Conservation (phyloP, 2,113 vertebrate species). For the Saccopteryx leptura region DNA sequence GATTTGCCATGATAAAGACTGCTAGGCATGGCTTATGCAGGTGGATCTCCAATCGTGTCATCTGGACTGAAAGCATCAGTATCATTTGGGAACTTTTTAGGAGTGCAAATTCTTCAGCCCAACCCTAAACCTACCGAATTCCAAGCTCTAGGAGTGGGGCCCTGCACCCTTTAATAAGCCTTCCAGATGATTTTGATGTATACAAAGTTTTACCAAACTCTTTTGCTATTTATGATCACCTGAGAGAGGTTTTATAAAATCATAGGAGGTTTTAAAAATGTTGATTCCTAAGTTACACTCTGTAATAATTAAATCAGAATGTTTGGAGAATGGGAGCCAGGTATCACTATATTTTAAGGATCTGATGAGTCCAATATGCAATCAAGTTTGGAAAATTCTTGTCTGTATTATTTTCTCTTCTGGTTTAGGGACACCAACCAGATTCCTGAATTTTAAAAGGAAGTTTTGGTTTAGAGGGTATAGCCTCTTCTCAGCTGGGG, state of each 20-base stretch:
- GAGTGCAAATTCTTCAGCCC: background rate
- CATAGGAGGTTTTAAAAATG: background rate
- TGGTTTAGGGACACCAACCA: background rate
- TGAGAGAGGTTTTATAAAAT: slow-evolving; percentile 1
- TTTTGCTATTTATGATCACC: background rate
- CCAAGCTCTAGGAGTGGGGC: background rate
- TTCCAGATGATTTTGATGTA: background rate
- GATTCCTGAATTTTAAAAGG: background rate
- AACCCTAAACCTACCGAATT: background rate
- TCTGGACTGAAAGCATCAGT: background rate
- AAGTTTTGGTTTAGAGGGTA: slow-evolving; percentile 12
- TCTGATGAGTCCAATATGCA: background rate
- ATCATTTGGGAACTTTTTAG: too few relatives aligned
- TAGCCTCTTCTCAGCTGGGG: background rate
- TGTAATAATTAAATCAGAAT: slow-evolving; percentile 31
- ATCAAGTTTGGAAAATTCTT: background rate
- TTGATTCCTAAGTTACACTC: background rate
- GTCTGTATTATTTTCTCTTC: background rate
- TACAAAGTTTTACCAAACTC: background rate
- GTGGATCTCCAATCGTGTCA: background rate
- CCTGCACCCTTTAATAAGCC: background rate
- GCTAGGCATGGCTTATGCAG: background rate
- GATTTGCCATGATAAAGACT: background rate
- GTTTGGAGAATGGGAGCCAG: background rate
- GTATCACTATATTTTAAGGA: slow-evolving; percentile 41